Conservation (phyloP, 2,113 vertebrate genomes). For the Cromileptes altivelis region DNA sequence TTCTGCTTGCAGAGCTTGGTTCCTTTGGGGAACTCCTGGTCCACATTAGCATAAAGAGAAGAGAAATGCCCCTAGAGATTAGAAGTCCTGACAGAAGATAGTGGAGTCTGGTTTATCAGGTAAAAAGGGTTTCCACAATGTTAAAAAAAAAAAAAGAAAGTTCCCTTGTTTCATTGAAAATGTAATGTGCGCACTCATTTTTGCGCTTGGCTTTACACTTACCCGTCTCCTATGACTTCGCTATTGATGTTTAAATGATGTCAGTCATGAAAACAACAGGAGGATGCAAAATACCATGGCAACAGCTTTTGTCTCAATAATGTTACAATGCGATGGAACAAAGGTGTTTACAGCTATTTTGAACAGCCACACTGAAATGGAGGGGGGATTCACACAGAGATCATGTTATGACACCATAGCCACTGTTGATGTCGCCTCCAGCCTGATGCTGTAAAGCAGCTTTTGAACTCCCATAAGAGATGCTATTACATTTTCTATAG, state of each 20-base stretch:
- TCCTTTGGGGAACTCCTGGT: not conserved
- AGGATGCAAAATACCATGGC: not conserved
- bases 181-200: not conserved
- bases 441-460: too few relatives aligned
- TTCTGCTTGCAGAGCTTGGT: not conserved
- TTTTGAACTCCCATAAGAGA: too few relatives aligned
- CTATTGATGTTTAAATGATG: not conserved
- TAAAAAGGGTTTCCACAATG: not conserved
- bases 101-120: not conserved
- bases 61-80: not conserved
- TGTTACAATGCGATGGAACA: too few relatives aligned
- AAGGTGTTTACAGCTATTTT: too few relatives aligned
- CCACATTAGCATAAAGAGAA: conserved; percentile 18
- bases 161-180: not conserved
- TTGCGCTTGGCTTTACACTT: not conserved
- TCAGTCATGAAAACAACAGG: not conserved
- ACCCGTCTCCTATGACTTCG: not conserved
- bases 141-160: not conserved
- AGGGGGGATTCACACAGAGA: not conserved
- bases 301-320: too few relatives aligned
- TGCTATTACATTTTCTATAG: too few relatives aligned
- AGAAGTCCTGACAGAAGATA: not conserved
- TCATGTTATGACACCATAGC: not conserved
- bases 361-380: too few relatives aligned
- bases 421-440: not conserved